phyloP scores from a whole-genome alignment of 35 echinoderm and acorn worm species.

The Lytechinus pictus region DNA sequence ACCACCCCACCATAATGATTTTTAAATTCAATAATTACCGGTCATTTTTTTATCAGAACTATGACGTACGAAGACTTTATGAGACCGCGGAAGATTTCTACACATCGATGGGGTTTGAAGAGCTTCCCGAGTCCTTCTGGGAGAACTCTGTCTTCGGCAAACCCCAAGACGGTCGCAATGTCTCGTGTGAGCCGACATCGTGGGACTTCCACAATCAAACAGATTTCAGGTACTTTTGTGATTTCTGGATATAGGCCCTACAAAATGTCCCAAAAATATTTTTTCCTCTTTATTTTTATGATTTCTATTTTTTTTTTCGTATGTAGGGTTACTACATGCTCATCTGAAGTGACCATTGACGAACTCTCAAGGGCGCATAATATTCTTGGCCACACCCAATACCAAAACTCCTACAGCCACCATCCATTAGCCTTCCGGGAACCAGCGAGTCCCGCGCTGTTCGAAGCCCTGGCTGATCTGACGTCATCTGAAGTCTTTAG shows the following conservation, averaged over 20 bases:
- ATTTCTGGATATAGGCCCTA: too few relatives aligned
- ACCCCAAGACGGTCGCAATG: background rate
- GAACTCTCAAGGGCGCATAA: constrained; percentile 11
- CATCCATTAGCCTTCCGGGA: constrained; percentile 21
- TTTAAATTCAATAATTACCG: background rate
- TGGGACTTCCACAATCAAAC: constrained; percentile 16
- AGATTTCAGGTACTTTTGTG: background rate
- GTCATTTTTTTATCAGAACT: background rate
- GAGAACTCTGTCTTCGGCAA: background rate
- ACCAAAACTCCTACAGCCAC: background rate
- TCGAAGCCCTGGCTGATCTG: constrained; percentile 28
- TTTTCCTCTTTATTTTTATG: too few relatives aligned
- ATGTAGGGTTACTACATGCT: background rate
- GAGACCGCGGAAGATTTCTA: background rate
- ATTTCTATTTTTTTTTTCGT: background rate
- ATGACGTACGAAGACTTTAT: background rate
- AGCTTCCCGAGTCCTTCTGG: background rate
- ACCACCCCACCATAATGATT: too few relatives aligned
- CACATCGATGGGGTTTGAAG: constrained; percentile 30
- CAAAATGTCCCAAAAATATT: too few relatives aligned
- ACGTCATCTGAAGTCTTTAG: background rate
- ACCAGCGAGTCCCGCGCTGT: constrained; percentile 13
- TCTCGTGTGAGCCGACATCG: background rate
- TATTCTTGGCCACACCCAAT: constrained; percentile 19
- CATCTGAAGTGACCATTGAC: background rate